Conservation (phyloP, 2,113 vertebrate genomes). For the Pseudonaja textilis region DNA sequence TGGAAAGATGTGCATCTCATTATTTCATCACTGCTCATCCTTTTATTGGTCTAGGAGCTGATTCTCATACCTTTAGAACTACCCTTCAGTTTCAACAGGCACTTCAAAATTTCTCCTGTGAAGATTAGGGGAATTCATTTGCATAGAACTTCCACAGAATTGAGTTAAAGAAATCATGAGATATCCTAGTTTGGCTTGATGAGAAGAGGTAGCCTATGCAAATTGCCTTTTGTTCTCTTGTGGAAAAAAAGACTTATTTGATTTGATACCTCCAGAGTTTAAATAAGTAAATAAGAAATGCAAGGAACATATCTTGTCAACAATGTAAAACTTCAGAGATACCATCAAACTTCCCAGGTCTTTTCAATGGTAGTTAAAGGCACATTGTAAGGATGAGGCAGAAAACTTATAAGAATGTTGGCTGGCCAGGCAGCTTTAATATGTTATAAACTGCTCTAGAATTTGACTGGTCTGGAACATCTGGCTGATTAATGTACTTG, state of each 20-base stretch:
- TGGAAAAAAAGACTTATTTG: background rate
- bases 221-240: background rate
- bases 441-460: background rate
- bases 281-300: background rate
- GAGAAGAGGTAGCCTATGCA: background rate
- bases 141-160: background rate
- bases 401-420: background rate
- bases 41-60: background rate
- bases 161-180: background rate
- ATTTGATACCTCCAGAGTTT: background rate
- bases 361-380: background rate
- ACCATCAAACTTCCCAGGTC: background rate
- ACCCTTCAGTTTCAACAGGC: background rate
- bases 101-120: background rate
- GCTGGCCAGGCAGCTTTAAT: conserved; percentile 2
- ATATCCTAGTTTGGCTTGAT: background rate
- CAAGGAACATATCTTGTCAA: background rate
- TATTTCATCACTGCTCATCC: background rate
- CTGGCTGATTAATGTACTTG: conserved; percentile 30
- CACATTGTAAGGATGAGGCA: background rate
- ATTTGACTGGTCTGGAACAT: conserved; percentile 10
- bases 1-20: background rate
- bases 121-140: background rate
- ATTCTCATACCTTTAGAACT: background rate
- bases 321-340: background rate